These are phyloP conservation scores for Parnassius mnemosyne DNA, from an alignment of 2,888 invertebrate species.

Conservation along the genomic window DNA sequence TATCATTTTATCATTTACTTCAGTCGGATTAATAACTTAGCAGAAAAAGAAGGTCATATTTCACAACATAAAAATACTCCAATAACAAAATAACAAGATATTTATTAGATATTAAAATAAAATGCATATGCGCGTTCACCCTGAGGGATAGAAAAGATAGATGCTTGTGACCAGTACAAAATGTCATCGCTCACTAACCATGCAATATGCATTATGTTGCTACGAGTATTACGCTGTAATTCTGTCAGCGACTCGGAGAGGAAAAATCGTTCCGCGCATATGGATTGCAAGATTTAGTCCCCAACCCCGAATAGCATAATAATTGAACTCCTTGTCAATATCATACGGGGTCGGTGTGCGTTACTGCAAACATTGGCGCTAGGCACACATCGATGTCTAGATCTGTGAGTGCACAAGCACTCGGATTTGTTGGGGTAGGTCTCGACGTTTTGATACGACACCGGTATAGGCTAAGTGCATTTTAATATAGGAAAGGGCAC, in stretches of 20 bases:
- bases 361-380: conserved; percentile 35
- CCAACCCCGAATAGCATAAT: conserved; percentile 44
- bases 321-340: conserved; percentile 54
- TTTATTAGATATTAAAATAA: too few species aligned
- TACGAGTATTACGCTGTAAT: not conserved
- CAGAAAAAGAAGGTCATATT: too few species aligned
- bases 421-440: conserved; percentile 58
- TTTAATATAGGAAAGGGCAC: not conserved
- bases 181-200: too few species aligned
- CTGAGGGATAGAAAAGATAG: too few species aligned
- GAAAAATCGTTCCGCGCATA: conserved; percentile 21
- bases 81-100: too few species aligned
- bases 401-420: conserved; percentile 44
- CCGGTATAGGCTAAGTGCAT: conserved; percentile 12
- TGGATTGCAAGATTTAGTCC: conserved; percentile 30
- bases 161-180: too few species aligned
- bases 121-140: too few species aligned
- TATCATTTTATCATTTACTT: too few species aligned
- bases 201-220: too few species aligned
- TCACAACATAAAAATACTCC: too few species aligned
- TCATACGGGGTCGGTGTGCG: conserved; percentile 39
- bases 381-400: conserved; percentile 44
- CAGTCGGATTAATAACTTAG: too few species aligned
- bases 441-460: conserved; percentile 26
- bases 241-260: not conserved